Base-by-base conservation (phyloP, 2,888 invertebrate species). In the Reticulitermes lucifugus region DNA sequence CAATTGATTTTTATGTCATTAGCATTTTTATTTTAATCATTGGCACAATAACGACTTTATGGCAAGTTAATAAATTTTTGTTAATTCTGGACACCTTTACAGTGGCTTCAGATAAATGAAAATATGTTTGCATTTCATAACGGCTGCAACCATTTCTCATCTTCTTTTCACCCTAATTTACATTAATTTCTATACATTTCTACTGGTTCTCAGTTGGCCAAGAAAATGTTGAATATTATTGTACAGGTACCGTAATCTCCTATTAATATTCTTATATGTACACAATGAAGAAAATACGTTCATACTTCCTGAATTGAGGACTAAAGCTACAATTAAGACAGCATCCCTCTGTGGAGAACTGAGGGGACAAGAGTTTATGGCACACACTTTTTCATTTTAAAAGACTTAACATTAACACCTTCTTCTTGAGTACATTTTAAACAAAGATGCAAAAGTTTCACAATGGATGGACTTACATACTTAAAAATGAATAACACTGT, bases 1-100 rank as follows among this genome's bases (percentile, higher is more conserved):
- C 87, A 86, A 85, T 86, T 87, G 87, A 87, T 87, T 87, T 83
- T 83, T 43, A 59, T 81, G 29, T 60, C 18, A 35, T 81, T 81
- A n/a, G 41, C 65, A 65, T 70, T 43, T 60, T 81, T 81, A 81
- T 81, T 65, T 81, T 81, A 81, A 65, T 81, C 70, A 81, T 81
- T 83, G 79, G 70, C 85, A 85, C 83, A 83, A 35, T 85, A 75
- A 86, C 59, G 65, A 73, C 65, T 75, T 83, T 83, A 41, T 46
- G 70, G 21, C n/a, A 79, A 80, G n/a, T 79, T 51, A 77, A 60
- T 84, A 85, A 80, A 65, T 81, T 43, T 81, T 70, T 77, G 41
- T 65, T 65, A 65, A 81, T 65, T 81, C 43, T 35, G 18, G 70
- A 81, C 35, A 81, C 70, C 46, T 80, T 35, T 80, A 29, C 12